phyloP scores from a whole-genome alignment of 2,888 invertebrate species.

The Hirtodrosophila trivittata region DNA sequence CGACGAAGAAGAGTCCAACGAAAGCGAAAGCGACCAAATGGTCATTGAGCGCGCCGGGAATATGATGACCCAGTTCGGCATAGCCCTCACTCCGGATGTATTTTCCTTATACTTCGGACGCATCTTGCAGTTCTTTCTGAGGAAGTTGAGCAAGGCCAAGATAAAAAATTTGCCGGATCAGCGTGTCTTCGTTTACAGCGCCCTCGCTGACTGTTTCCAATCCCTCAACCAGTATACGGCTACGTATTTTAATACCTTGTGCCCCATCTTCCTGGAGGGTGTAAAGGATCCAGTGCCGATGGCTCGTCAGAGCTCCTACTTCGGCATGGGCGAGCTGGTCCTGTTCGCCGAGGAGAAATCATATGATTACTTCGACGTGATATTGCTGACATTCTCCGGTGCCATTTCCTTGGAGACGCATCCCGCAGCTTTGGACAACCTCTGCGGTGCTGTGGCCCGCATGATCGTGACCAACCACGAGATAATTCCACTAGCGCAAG shows the following conservation, averaged over 20 bases:
- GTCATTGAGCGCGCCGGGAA: constrained; percentile 91
- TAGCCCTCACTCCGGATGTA: constrained; percentile 86
- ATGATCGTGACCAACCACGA: constrained; percentile 88
- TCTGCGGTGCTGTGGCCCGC: constrained; percentile 90
- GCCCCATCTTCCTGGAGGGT: constrained; percentile 87
- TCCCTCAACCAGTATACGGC: constrained; percentile 86
- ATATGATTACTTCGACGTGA: constrained; percentile 87
- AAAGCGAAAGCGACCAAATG: constrained; percentile 90
- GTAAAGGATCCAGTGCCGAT: constrained; percentile 87
- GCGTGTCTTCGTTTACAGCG: constrained; percentile 89
- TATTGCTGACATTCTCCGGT: constrained; percentile 88
- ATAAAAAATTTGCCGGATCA: constrained; percentile 85
- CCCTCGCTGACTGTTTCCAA: constrained; percentile 89
- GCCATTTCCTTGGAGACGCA: constrained; percentile 88
- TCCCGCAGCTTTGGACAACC: constrained; percentile 90
- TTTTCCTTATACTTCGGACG: constrained; percentile 88
- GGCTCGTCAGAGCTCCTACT: constrained; percentile 91
- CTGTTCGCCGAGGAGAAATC: constrained; percentile 87
- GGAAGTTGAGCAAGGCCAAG: constrained; percentile 87
- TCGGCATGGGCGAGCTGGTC: constrained; percentile 90
- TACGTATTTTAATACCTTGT: constrained; percentile 86
- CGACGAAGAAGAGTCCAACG: constrained; percentile 85
- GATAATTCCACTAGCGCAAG: constrained; percentile 89
- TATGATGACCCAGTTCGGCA: constrained; percentile 88
- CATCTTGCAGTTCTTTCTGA: constrained; percentile 86